Conservation (phyloP, 2,888 invertebrate genomes). For the Phania funesta region DNA sequence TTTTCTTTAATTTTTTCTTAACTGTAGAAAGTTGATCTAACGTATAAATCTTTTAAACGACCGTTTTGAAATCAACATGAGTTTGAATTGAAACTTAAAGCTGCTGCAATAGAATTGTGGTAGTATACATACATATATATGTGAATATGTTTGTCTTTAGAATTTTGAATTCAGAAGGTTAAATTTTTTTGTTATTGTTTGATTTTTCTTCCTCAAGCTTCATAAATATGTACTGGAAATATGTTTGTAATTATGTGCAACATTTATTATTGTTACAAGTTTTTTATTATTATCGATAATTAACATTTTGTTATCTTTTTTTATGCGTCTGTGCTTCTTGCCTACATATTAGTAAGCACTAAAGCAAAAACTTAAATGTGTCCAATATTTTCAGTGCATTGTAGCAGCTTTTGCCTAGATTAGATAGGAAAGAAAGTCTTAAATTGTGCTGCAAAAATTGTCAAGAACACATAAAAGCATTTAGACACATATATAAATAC, state of each 20-base stretch:
- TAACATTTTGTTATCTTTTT: conserved; percentile 72
- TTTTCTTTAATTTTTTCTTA: too few species aligned
- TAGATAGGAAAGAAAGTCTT: conserved; percentile 19
- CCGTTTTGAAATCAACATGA: too few species aligned
- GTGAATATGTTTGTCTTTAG: too few species aligned
- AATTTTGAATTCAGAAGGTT: too few species aligned
- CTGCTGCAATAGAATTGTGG: too few species aligned
- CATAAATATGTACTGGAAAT: conserved; percentile 46
- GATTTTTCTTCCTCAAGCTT: neutral
- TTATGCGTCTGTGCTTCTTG: conserved; percentile 52
- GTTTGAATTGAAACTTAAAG: too few species aligned
- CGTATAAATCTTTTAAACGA: too few species aligned
- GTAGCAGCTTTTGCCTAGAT: neutral
- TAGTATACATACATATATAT: too few species aligned
- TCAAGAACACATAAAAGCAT: neutral
- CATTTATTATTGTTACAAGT: conserved; percentile 47
- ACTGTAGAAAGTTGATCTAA: too few species aligned
- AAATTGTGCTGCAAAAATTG: conserved; percentile 33
- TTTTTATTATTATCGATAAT: conserved; percentile 70
- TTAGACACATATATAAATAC: neutral
- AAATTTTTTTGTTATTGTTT: too few species aligned
- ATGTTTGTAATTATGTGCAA: conserved; percentile 38
- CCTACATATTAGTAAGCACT: conserved; percentile 9
- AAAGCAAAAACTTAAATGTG: neutral
- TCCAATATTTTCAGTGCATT: neutral